Evolutionary conservation across 2,888 invertebrate species (phyloP).

Genomic region (Macrophya alboannulata): DNA sequence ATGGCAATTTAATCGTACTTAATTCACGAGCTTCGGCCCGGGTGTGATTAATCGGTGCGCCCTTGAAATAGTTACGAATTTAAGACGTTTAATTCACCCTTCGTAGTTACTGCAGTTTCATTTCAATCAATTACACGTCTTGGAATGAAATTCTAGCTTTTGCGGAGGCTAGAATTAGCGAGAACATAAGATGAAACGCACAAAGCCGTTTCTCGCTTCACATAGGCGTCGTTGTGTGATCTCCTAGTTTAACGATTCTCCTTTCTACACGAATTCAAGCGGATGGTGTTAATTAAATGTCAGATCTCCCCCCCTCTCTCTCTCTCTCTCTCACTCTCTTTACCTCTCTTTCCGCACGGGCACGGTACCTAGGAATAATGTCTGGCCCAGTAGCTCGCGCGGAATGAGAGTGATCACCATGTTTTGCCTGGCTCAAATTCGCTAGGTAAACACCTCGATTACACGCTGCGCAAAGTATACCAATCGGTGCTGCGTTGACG

Average conservation of each 20-base stretch:
- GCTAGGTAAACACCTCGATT: conserved; percentile 12
- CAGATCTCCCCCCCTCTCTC: conserved; percentile 21
- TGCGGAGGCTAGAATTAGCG: conserved; percentile 1
- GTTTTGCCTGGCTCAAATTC: conserved; percentile 18
- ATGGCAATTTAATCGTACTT: conserved; percentile 37
- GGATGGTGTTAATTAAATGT: conserved; percentile 37
- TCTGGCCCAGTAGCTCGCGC: background rate
- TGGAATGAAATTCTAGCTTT: conserved; percentile 20
- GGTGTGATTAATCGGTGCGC: conserved; percentile 18
- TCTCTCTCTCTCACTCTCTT: conserved; percentile 21
- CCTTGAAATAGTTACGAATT: conserved; percentile 16
- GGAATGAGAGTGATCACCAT: conserved; percentile 39
- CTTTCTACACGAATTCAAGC: conserved; percentile 32
- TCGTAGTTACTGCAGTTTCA: background rate
- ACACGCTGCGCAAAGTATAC: conserved; percentile 25
- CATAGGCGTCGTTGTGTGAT: conserved; percentile 18
- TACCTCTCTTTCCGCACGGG: background rate
- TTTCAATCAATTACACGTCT: conserved; percentile 9
- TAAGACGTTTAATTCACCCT: conserved; percentile 15
- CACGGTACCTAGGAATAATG: conserved; percentile 24
- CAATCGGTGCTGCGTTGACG: conserved; percentile 19
- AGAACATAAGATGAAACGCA: conserved; percentile 12
- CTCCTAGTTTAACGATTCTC: conserved; percentile 35
- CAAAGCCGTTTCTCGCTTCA: background rate
- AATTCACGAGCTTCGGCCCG: conserved; percentile 1